Percentiles rank a stretch among this genome's conserved stretches.
These are phyloP conservation scores for Andrena bicolor DNA, from an alignment of 2,888 invertebrate genomes.

Conservation along the genomic window DNA sequence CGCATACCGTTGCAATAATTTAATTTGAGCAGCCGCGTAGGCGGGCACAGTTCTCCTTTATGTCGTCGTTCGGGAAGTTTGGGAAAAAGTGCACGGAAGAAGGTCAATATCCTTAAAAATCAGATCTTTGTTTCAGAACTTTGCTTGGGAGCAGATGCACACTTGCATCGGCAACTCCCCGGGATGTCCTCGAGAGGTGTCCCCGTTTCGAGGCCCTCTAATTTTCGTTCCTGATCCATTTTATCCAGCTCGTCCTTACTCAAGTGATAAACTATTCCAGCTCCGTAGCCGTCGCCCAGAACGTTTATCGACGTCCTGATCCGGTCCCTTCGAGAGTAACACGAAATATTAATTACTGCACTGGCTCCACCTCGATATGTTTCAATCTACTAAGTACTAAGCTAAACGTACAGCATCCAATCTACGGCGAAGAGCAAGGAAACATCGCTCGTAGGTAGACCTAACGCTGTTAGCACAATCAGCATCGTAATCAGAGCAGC, in stretches of 20 bases:
- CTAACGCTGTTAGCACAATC: slow-evolving; percentile 88
- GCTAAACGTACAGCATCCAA: slow-evolving; percentile 87
- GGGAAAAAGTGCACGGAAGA: neutral
- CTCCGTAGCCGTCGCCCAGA: slow-evolving; percentile 91
- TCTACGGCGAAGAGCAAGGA: slow-evolving; percentile 89
- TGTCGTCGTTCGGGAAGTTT: neutral
- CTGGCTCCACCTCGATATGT: neutral
- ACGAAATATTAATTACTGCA: neutral
- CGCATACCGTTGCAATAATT: slow-evolving; percentile 8
- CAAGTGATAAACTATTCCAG: slow-evolving; percentile 90
- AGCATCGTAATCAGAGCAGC: slow-evolving; percentile 90
- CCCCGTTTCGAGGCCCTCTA: slow-evolving; percentile 76
- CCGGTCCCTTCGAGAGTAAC: slow-evolving; percentile 85
- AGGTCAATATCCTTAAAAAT: slow-evolving; percentile 29
- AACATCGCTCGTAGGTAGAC: slow-evolving; percentile 88
- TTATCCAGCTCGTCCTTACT: slow-evolving; percentile 87
- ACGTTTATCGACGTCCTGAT: slow-evolving; percentile 90
- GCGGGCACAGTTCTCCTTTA: slow-evolving; percentile 31
- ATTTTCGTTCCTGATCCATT: slow-evolving; percentile 78
- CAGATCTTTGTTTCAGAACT: slow-evolving; percentile 78
- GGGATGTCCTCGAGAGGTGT: slow-evolving; percentile 60
- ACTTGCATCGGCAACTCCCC: slow-evolving; percentile 31
- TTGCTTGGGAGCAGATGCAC: slow-evolving; percentile 30
- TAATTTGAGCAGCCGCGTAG: neutral
- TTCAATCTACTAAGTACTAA: neutral